Evolutionary conservation across 2,888 invertebrate genomes (phyloP).

Genomic region (Spilosoma lubricipeda): DNA sequence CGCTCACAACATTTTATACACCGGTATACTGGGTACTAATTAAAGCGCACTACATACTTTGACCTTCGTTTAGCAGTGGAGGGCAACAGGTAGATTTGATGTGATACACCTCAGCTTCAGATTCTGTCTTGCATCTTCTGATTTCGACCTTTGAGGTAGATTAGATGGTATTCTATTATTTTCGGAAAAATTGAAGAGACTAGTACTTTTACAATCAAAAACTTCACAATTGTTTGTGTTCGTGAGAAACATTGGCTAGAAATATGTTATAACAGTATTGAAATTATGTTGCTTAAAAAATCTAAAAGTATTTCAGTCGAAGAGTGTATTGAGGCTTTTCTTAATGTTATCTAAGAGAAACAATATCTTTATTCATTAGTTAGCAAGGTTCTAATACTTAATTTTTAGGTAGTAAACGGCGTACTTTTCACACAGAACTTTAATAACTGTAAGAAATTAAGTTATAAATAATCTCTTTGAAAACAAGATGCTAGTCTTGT

Average conservation of each 20-base stretch:
- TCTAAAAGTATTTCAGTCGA: no score
- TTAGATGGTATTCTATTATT: neutral
- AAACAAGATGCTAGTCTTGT: slow-evolving; percentile 9
- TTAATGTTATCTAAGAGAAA: neutral
- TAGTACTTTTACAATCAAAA: neutral
- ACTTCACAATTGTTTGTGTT: neutral
- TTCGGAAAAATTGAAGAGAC: neutral
- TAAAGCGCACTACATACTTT: neutral
- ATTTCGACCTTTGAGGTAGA: neutral
- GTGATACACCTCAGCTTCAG: neutral
- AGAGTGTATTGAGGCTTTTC: no score
- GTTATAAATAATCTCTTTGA: neutral
- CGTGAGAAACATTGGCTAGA: neutral
- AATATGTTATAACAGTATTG: no score
- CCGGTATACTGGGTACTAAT: neutral
- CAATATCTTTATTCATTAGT: neutral
- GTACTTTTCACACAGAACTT: no score
- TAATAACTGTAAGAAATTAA: neutral
- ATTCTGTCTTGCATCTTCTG: neutral
- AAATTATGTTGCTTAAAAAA: neutral
- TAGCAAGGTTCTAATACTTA: neutral
- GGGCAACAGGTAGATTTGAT: no score
- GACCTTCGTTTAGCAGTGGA: no score
- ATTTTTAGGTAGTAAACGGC: no score
- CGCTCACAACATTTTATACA: neutral